Evolutionary conservation across 92 coral and sea anemone genomes (phyloP), one percentile per base, ranked within the genome.

Genomic region (Anthopleura xanthogrammica): DNA sequence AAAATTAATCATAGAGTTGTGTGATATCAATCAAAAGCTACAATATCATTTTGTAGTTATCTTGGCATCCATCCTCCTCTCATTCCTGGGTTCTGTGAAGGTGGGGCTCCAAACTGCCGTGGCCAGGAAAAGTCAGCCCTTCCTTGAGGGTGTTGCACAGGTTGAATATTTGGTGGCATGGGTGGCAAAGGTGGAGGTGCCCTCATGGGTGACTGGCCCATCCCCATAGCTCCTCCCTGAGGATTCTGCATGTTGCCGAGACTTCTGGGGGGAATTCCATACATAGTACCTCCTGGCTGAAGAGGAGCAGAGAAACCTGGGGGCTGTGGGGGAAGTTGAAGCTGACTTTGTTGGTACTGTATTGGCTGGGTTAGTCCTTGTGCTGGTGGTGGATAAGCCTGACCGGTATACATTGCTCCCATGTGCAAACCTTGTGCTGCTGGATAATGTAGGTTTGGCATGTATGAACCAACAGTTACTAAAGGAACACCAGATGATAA

Each of bases 61-160:
- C 89, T 90, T 17, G 97, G 90, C 98, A 96, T 94, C 99, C 99
- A 96, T 3, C 99, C 99, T 60, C 98, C 98, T 43, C 95, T 86
- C 94, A 90, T 88, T 64, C 77, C 91, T 24, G 83, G 94, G 77
- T 84, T 94, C 82, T 87, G 95, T 20, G 91, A 50, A 14, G 92
- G 97, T 64, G 95, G 97, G 42, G 88, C 94, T 56, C 91, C 90
- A 80, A 85, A 93, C 86, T 93, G 97, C 80, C 91, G 87, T 23
- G 95, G 90, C 98, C 98, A 93, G 43, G 86, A 81, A 72, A 77
- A 93, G 57, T 93, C 97, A 2, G 76, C 78, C 74, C 90, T 85
- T 14, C 83, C 70, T 56, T 80, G 78, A 55, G 85, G 88, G 57
- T 89, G 74, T 12, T 23, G 75, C 7, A 84, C 86, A 12, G 86